Conservation (phyloP, 37 sponge, comb jelly and placozoan species). For the Mnemiopsis leidyi region DNA sequence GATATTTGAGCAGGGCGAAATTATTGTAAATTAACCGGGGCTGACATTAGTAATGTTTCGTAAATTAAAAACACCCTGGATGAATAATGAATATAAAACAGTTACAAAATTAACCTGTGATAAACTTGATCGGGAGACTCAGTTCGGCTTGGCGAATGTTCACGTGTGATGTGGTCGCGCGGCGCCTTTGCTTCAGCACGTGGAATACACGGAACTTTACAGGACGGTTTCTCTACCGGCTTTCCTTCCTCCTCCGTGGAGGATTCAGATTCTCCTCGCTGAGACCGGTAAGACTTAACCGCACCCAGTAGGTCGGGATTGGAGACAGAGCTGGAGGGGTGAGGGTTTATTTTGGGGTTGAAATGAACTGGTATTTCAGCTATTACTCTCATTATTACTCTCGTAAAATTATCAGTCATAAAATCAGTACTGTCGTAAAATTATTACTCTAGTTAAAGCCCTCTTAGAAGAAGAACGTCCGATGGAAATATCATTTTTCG, state of each 20-base stretch:
- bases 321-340: not conserved
- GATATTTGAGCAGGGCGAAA: too few relatives aligned
- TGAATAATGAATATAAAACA: too few relatives aligned
- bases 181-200: not conserved
- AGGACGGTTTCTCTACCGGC: slow-evolving; percentile 15
- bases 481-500: too few relatives aligned
- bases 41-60: too few relatives aligned
- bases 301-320: not conserved
- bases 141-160: not conserved
- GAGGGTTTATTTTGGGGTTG: not conserved
- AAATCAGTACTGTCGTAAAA: too few relatives aligned
- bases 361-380: too few relatives aligned
- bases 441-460: too few relatives aligned
- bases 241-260: not conserved
- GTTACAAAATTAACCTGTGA: not conserved
- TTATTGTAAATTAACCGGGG: too few relatives aligned
- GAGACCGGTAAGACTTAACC: not conserved
- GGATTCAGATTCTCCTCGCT: not conserved
- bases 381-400: too few relatives aligned
- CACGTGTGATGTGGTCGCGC: slow-evolving; percentile 1
- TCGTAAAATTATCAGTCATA: too few relatives aligned
- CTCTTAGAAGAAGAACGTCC: too few relatives aligned
- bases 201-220: slow-evolving; percentile 38
- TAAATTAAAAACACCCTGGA: too few relatives aligned
- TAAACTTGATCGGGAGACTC: not conserved